Evolutionary conservation across 2,113 vertebrate genomes (phyloP), one percentile per base, ranked within the genome.

Genomic region (Paramisgurnus dabryanus): DNA sequence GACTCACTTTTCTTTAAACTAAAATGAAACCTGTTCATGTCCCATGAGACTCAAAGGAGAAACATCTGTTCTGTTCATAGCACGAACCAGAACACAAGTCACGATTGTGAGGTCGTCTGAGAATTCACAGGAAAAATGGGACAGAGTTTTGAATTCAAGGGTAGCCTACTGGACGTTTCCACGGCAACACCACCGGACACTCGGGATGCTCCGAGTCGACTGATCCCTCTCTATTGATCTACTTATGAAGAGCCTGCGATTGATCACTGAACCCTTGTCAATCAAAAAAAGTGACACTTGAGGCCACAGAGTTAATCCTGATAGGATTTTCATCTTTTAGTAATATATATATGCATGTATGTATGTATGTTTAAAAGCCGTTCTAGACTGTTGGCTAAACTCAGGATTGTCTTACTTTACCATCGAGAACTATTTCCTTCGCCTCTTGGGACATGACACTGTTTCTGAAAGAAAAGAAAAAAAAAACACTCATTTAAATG

Each of bases 21-120:
- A 34, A 34, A 34, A 34, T 34, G 27, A 34, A 34, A 34, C 27
- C 27, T 34, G 27, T 22, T 57, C 40, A 17, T 0, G 57, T 84
- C 83, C 83, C 79, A 57, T 41, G 83, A 74, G 78, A 41, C 50
- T 41, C 55, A 11, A 67, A 57, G 34, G 12, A 65, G 70, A 27
- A 41, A 75, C 5, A n/a, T 11, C 66, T 60, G 58, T 47, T 39
- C 76, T 68, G 53, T 70, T 53, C 70, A 64, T 66, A 43, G 67
- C 81, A 47, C 67, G 39, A 67, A 75, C 70, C 50, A 71, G 27
- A 83, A 84, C 74, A 74, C 41, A 84, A 78, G 83, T 84, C 83
- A 61, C 70, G 43, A 69, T 50, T 50, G 57, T 53, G 82, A 22
- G 66, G 45, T 27, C 58, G 45, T 15, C 79, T 71, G 65, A 43